Evolutionary conservation across 1,140 invertebrate species (phyloP).

Genomic region (Oncopodura yosiiana): DNA sequence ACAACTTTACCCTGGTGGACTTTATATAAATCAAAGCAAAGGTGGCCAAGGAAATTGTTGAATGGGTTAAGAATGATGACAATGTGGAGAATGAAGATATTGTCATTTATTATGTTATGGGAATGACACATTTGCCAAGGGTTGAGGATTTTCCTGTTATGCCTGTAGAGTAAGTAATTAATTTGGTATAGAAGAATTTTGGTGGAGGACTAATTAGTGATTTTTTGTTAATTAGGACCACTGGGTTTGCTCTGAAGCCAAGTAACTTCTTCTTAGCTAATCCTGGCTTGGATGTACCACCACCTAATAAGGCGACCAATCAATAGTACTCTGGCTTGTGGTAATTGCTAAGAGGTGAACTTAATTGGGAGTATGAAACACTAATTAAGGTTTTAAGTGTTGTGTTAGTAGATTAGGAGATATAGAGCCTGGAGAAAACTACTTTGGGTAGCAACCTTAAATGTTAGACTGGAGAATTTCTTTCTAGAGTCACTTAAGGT

Average conservation of each 20-base stretch:
- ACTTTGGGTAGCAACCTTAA: too few relatives aligned
- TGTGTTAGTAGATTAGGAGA: too few relatives aligned
- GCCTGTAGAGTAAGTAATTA: constrained; percentile 28
- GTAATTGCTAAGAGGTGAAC: too few relatives aligned
- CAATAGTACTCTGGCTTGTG: constrained; percentile 16
- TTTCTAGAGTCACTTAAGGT: too few relatives aligned
- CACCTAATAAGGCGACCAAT: constrained; percentile 11
- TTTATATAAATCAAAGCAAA: constrained; percentile 31
- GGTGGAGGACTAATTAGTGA: neutral
- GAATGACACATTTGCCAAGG: constrained; percentile 31
- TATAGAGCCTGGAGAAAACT: too few relatives aligned
- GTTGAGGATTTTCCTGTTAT: constrained; percentile 34
- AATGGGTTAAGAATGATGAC: constrained; percentile 20
- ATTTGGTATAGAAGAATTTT: neutral
- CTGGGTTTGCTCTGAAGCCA: constrained; percentile 32
- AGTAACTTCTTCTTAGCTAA: constrained; percentile 28
- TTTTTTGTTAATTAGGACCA: constrained; percentile 16
- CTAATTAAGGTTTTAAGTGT: too few relatives aligned
- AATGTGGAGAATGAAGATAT: constrained; percentile 24
- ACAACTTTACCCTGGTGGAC: constrained; percentile 23
- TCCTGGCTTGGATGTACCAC: constrained; percentile 29
- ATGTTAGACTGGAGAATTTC: too few relatives aligned
- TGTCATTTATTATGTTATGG: constrained; percentile 32
- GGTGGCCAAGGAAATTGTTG: constrained; percentile 21
- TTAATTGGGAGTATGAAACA: too few relatives aligned